These are phyloP conservation scores for Neria commutata DNA, from an alignment of 2,888 invertebrate genomes.

Conservation along the genomic window DNA sequence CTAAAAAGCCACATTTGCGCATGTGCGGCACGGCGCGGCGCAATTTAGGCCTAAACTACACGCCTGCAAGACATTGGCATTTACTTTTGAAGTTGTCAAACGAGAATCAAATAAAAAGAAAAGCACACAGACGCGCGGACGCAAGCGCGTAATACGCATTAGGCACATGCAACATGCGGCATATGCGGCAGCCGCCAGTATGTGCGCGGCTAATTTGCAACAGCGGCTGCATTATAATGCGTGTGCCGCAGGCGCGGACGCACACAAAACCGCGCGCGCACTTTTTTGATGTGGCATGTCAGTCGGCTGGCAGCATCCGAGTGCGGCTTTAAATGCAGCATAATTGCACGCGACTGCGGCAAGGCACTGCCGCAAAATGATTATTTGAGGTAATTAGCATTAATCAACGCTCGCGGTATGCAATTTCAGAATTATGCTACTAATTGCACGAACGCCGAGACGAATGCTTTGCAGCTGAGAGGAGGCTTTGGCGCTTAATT, in stretches of 20 bases:
- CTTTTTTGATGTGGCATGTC: slow-evolving; percentile 32
- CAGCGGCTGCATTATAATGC: no score
- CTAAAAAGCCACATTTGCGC: background rate
- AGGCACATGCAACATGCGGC: background rate
- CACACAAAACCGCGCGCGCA: slow-evolving; percentile 10
- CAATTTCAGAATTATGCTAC: slow-evolving; percentile 52
- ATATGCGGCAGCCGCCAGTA: slow-evolving; percentile 25
- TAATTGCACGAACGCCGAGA: slow-evolving; percentile 37
- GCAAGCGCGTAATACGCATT: background rate
- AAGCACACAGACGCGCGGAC: background rate
- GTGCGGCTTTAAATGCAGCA: slow-evolving; percentile 4
- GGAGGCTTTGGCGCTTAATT: no score
- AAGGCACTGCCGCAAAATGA: no score
- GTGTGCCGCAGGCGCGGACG: slow-evolving; percentile 17
- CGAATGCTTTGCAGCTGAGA: no score
- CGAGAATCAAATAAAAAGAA: slow-evolving; percentile 17
- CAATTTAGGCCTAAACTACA: slow-evolving; percentile 37
- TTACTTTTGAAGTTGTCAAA: slow-evolving; percentile 35
- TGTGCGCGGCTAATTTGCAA: slow-evolving; percentile 48
- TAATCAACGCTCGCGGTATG: slow-evolving; percentile 54
- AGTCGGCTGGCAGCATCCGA: slow-evolving; percentile 10
- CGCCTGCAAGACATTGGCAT: slow-evolving; percentile 48
- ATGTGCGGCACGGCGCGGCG: background rate
- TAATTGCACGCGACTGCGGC: background rate
- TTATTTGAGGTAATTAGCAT: slow-evolving; percentile 52